A percentile compares a stretch with the other conserved stretches of the same genome.
These are phyloP conservation scores for Tholera decimalis DNA, from an alignment of 2,888 invertebrate species.

Conservation along the genomic window DNA sequence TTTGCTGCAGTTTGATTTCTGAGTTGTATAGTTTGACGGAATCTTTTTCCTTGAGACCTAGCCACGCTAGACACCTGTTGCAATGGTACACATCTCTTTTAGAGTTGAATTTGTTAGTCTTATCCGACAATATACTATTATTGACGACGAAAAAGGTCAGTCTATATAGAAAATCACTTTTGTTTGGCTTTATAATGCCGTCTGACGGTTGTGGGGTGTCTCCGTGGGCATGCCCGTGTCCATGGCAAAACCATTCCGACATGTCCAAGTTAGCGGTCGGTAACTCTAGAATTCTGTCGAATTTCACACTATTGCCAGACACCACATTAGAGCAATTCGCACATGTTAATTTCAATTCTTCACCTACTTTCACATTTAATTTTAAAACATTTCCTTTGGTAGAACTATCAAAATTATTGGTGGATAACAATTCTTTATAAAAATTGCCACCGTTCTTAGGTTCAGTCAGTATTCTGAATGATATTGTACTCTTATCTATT, in stretches of 20 bases:
- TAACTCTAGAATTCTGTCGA: conserved; percentile 92
- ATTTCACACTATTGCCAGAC: conserved; percentile 85
- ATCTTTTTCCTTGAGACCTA: conserved; percentile 88
- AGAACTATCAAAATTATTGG: conserved; percentile 66
- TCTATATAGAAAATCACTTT: conserved; percentile 91
- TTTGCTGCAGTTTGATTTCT: conserved; percentile 85
- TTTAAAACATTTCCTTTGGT: conserved; percentile 72
- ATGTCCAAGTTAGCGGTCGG: conserved; percentile 92
- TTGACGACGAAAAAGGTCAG: conserved; percentile 90
- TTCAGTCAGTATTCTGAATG: conserved; percentile 88
- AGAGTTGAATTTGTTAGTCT: conserved; percentile 84
- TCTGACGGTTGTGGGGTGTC: conserved; percentile 63
- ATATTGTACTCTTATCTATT: conserved; percentile 85
- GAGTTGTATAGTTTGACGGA: conserved; percentile 91
- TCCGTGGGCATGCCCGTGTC: conserved; percentile 81
- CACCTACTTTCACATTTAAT: conserved; percentile 77
- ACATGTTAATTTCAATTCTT: conserved; percentile 80
- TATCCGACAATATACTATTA: conserved; percentile 80
- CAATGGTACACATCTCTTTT: conserved; percentile 89
- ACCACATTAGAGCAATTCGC: conserved; percentile 86
- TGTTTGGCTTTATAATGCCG: conserved; percentile 84
- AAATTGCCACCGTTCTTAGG: conserved; percentile 87
- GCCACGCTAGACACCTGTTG: conserved; percentile 91
- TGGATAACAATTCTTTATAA: conserved; percentile 82
- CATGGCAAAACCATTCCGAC: conserved; percentile 93